phyloP scores from a whole-genome alignment of 2,797 vertebrate genomes.

The Trachops cirrhosus region DNA sequence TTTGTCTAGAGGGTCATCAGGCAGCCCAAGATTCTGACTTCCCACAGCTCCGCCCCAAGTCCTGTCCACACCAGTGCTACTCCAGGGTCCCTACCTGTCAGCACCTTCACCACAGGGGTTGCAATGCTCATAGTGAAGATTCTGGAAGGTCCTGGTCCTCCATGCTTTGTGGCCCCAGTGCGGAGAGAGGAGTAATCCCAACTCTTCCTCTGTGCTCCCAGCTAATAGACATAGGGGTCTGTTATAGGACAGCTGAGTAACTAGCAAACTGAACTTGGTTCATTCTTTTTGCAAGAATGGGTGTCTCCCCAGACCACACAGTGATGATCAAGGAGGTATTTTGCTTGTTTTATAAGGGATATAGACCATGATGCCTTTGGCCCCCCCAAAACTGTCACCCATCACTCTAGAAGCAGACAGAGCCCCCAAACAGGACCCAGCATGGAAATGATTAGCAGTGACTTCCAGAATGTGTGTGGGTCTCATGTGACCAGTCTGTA shows the following conservation, averaged over 20 bases:
- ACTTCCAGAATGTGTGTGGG: constrained; percentile 41
- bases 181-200: neutral
- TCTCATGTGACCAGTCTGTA: constrained; percentile 37
- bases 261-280: neutral
- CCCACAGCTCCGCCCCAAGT: neutral
- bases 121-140: neutral
- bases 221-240: neutral
- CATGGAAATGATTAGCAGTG: neutral
- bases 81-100: neutral
- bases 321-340: neutral
- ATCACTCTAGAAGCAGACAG: neutral
- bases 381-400: neutral
- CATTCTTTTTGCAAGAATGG: neutral
- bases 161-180: neutral
- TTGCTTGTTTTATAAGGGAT: neutral
- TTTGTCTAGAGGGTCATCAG: neutral
- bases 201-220: neutral
- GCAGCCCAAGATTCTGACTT: neutral
- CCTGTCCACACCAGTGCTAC: neutral
- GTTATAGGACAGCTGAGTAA: neutral
- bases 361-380: neutral
- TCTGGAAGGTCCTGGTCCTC: neutral
- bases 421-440: neutral
- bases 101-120: neutral
- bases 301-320: neutral